Evolutionary conservation across 2,888 invertebrate species (phyloP).

Genomic region (Meloe dianella): DNA sequence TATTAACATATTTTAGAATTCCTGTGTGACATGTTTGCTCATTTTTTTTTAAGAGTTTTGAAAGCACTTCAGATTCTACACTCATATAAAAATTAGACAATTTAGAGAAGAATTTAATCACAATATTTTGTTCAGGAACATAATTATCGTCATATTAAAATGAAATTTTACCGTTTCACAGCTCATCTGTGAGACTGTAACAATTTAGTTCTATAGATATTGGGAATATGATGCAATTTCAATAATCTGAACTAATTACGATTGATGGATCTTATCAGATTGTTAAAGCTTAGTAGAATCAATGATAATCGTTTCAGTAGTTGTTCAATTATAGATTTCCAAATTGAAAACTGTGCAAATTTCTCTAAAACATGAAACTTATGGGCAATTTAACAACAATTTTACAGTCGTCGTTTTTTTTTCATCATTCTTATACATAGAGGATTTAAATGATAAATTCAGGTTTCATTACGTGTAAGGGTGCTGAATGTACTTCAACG

Average conservation of each 20-base stretch:
- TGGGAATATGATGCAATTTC: background rate
- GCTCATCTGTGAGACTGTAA: too few species aligned
- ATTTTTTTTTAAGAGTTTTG: background rate
- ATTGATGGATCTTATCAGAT: background rate
- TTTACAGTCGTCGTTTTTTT: too few species aligned
- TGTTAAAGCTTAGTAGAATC: background rate
- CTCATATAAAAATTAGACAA: background rate
- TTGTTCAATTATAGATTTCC: too few species aligned
- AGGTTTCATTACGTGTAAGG: background rate
- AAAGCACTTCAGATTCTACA: background rate
- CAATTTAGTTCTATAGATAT: background rate
- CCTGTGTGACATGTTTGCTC: background rate
- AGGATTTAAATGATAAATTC: conserved; percentile 1
- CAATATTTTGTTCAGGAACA: background rate
- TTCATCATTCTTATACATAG: too few species aligned
- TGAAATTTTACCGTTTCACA: too few species aligned
- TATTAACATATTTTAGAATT: background rate
- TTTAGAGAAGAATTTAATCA: background rate
- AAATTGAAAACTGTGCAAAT: too few species aligned
- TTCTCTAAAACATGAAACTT: too few species aligned
- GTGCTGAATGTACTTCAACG: background rate
- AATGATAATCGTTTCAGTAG: background rate
- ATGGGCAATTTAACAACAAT: too few species aligned
- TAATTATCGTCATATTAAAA: too few species aligned
- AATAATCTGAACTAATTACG: conserved; percentile 2